These are phyloP conservation scores for Cyclina sinensis DNA, from an alignment of 1,140 invertebrate genomes.

Conservation along the genomic window DNA sequence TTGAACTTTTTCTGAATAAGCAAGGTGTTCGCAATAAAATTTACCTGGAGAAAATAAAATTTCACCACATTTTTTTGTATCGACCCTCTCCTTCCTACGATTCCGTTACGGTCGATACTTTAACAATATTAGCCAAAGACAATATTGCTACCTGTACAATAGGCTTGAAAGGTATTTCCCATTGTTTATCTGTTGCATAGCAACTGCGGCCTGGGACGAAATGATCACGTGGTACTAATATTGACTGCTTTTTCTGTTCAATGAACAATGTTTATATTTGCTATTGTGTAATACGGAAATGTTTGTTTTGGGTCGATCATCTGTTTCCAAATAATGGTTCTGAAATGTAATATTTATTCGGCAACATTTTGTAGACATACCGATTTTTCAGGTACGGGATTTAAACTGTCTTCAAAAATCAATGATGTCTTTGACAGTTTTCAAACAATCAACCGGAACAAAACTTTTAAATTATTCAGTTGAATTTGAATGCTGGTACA, in stretches of 20 bases:
- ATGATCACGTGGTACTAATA: neutral
- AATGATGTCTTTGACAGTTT: conserved; percentile 4
- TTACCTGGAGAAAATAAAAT: too few species aligned
- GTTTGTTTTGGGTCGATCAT: neutral
- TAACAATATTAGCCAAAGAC: conserved; percentile 21
- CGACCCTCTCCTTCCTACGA: neutral
- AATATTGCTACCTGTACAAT: conserved; percentile 49
- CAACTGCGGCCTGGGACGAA: conserved; percentile 31
- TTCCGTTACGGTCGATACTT: conserved; percentile 21
- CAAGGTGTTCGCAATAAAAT: too few species aligned
- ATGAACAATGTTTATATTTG: conserved; percentile 14
- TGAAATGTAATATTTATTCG: neutral
- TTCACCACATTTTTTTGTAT: too few species aligned
- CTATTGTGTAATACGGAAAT: neutral
- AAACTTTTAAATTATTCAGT: conserved; percentile 5
- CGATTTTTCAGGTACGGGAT: neutral
- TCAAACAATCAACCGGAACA: conserved; percentile 11
- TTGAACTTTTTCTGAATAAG: too few species aligned
- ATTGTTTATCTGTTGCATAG: conserved; percentile 59
- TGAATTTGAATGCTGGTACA: neutral
- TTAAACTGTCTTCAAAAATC: neutral
- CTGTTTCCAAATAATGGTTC: neutral
- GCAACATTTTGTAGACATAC: neutral
- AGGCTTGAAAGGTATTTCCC: conserved; percentile 13
- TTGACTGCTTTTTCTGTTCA: conserved; percentile 16